Conservation (phyloP, 2,888 invertebrate genomes). For the Xanthia togata region DNA sequence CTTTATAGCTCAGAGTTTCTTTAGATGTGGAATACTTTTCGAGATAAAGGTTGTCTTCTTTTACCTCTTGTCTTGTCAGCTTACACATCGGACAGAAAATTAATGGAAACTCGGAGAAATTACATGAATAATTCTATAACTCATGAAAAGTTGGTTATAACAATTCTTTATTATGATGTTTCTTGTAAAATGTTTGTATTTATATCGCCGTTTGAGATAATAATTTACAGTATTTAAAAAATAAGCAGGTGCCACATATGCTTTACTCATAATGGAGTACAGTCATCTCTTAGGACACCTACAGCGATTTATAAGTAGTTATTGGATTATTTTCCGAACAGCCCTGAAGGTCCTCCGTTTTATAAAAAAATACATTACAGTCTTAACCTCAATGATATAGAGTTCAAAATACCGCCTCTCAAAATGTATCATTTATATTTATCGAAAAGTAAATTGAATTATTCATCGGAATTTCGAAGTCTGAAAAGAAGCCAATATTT, state of each 20-base stretch:
- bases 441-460: slow-evolving; percentile 63
- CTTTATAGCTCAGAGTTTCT: slow-evolving; percentile 28
- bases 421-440: slow-evolving; percentile 38
- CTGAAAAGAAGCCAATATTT: slow-evolving; percentile 51
- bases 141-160: slow-evolving; percentile 1
- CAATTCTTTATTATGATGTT: slow-evolving; percentile 5
- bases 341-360: neutral
- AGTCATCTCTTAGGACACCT: slow-evolving; percentile 37
- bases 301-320: slow-evolving; percentile 40
- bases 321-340: slow-evolving; percentile 37
- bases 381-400: slow-evolving; percentile 11
- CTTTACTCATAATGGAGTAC: slow-evolving; percentile 10
- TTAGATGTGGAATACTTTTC: slow-evolving; percentile 21
- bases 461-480: slow-evolving; percentile 59
- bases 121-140: slow-evolving; percentile 1
- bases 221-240: slow-evolving; percentile 21
- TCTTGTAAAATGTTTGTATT: slow-evolving; percentile 11
- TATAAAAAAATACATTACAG: slow-evolving; percentile 5
- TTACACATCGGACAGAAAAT: neutral
- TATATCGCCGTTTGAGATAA: slow-evolving; percentile 8
- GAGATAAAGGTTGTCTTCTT: slow-evolving; percentile 33
- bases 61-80: neutral
- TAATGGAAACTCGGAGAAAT: neutral
- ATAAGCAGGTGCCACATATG: slow-evolving; percentile 9
- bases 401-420: slow-evolving; percentile 28